Percentiles rank a stretch among this genome's conserved stretches.
These are phyloP conservation scores for Lepidurus couesii DNA, from an alignment of 1,140 invertebrate genomes.

Conservation along the genomic window DNA sequence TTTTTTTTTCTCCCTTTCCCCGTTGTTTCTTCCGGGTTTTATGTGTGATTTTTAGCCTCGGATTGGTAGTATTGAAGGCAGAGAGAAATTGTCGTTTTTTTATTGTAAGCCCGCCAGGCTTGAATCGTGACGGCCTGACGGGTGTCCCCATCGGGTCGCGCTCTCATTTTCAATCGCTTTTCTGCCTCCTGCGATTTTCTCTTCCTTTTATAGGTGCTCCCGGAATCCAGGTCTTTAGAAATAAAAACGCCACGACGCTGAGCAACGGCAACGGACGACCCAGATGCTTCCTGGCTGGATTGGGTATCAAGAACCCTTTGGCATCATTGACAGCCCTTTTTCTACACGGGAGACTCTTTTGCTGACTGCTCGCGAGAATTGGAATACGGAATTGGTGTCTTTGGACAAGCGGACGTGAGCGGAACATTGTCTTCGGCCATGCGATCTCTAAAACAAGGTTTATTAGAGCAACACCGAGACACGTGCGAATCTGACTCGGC, in stretches of 20 bases:
- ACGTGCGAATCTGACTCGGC: background rate
- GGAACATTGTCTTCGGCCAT: background rate
- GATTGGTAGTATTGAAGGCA: background rate
- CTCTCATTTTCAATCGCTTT: slow-evolving; percentile 10
- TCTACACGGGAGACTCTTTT: background rate
- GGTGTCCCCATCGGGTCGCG: background rate
- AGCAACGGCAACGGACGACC: background rate
- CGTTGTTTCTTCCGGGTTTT: background rate
- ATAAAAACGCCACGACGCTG: background rate
- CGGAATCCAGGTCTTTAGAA: background rate
- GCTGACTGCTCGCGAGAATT: background rate
- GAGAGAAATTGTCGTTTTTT: background rate
- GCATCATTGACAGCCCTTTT: slow-evolving; percentile 10
- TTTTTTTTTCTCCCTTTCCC: background rate
- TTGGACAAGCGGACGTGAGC: slow-evolving; percentile 16
- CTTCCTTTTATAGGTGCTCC: background rate
- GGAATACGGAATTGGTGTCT: background rate
- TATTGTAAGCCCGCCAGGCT: background rate
- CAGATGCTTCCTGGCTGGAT: background rate
- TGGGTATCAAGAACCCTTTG: slow-evolving; percentile 4
- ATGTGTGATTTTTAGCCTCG: background rate
- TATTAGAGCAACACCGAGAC: slow-evolving; percentile 8
- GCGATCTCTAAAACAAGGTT: slow-evolving; percentile 10
- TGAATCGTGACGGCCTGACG: slow-evolving; percentile 1
- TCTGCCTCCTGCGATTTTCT: slow-evolving; percentile 18